Evolutionary conservation across 2,797 vertebrate species (phyloP).

Genomic region (Amblyraja radiata): DNA sequence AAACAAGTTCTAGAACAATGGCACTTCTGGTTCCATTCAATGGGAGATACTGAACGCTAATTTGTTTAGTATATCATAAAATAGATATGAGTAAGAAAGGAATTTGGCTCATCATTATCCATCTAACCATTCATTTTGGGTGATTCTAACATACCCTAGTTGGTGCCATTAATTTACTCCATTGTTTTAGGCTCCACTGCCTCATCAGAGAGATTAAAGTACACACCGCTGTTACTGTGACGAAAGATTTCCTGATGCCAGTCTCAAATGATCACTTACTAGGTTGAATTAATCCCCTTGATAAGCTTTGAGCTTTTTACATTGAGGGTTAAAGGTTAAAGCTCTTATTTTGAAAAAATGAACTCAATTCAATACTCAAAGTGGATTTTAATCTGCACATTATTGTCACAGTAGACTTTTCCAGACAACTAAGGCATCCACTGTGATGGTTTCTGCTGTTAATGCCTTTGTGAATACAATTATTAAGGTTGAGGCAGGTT

Average conservation of each 20-base stretch:
- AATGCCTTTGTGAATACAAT: too few species aligned
- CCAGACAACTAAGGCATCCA: neutral
- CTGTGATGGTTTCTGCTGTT: neutral
- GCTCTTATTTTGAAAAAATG: neutral
- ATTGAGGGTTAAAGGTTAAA: neutral
- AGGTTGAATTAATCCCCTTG: neutral
- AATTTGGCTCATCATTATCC: too few species aligned
- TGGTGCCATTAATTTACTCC: neutral
- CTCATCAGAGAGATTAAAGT: neutral
- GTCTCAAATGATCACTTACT: neutral
- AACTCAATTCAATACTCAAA: neutral
- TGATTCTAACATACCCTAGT: too few species aligned
- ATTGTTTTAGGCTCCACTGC: neutral
- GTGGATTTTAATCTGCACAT: neutral
- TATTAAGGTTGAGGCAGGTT: too few species aligned
- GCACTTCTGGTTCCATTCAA: neutral
- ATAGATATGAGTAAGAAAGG: too few species aligned
- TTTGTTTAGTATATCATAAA: too few species aligned
- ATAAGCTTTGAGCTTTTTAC: neutral
- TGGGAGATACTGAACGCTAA: too few species aligned
- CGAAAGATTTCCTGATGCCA: neutral
- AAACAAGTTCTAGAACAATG: neutral
- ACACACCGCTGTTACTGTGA: neutral
- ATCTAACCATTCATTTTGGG: too few species aligned
- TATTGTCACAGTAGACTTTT: neutral